These are phyloP conservation scores for Polyommatus icarus DNA, from an alignment of 2,888 invertebrate genomes.

Conservation along the genomic window DNA sequence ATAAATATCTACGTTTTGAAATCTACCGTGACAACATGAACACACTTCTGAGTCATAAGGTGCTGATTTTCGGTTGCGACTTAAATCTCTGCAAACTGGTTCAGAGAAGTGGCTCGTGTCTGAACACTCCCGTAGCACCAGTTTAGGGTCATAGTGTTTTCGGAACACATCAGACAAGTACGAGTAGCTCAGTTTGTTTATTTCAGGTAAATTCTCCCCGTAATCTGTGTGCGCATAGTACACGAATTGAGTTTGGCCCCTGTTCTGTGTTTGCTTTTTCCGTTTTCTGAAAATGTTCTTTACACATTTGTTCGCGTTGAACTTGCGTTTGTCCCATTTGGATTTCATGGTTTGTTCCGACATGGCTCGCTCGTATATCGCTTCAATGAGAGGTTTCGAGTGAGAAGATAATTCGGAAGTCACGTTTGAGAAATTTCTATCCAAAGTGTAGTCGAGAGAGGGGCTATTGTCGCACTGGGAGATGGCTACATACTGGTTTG, in stretches of 20 bases:
- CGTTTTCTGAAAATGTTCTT: slow-evolving; percentile 44
- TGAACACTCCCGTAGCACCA: slow-evolving; percentile 48
- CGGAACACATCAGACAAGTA: slow-evolving; percentile 53
- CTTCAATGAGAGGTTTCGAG: slow-evolving; percentile 20
- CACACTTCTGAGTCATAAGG: slow-evolving; percentile 54
- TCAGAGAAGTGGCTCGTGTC: slow-evolving; percentile 56
- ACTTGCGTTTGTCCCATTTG: slow-evolving; percentile 20
- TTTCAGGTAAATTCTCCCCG: slow-evolving; percentile 38
- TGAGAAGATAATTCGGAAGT: slow-evolving; percentile 33
- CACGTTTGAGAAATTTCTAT: slow-evolving; percentile 33
- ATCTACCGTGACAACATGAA: slow-evolving; percentile 59
- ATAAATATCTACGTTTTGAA: slow-evolving; percentile 58
- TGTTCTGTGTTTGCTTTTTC: slow-evolving; percentile 45
- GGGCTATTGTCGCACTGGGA: slow-evolving; percentile 11
- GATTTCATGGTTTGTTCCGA: slow-evolving; percentile 3
- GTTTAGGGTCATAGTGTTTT: slow-evolving; percentile 55
- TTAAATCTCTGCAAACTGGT: slow-evolving; percentile 58
- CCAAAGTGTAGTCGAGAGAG: neutral
- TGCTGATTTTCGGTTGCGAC: slow-evolving; percentile 34
- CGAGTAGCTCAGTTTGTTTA: slow-evolving; percentile 35
- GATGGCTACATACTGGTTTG: no score
- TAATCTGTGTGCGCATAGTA: slow-evolving; percentile 54
- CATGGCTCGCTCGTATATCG: neutral
- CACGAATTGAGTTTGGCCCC: slow-evolving; percentile 49
- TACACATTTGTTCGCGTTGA: slow-evolving; percentile 32